Base-by-base conservation (phyloP, 2,797 vertebrate genomes). In the Propithecus deckenii region DNA sequence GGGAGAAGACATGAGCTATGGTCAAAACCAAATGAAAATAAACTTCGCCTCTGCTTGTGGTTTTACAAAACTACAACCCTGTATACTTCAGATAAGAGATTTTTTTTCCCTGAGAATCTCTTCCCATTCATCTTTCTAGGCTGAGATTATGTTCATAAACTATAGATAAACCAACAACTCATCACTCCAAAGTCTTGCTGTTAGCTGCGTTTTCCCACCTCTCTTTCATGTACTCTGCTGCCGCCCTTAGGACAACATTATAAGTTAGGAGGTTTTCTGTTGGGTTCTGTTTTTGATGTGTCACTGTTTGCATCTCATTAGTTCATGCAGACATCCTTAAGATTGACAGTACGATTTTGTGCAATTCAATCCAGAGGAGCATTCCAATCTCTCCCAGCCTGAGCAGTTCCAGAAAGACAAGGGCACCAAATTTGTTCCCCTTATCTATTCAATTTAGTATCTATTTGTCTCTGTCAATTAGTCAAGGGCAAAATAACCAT, bases 141-240 rank as follows among this genome's bases (percentile, higher is more conserved):
- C 88, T 83, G 96, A 96, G 74, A 93, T 95, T 97, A 93, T 91
- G 86, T 94, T 97, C 94, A 95, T 94, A 97, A 98, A 35, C 94
- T 97, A 90, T 95, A 97, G 97, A 97, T 91, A 98, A 97, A 97
- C 97, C 94, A 98, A 95, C 86, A 96, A 97, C 89, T 97, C 97
- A 97, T 95, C 95, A 97, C 88, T 98, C 97, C 97, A 63, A 97
- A 98, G 80, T 97, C 97, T 94, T 94, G 78, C 97, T 97, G 94
- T 97, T 75, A 86, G 69, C 98, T 95, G 61, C 89, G 69, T 57
- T 85, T 81, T 38, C n/a, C 55, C 41, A 32, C 85, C 89, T 96
- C 97, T 98, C 95, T 98, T 98, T 98, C 95, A 61, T 97, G 98
- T 98, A 98, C 98, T 98, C 98, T 98, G 98, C 98, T 98, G 98